A percentile compares a stretch with the other conserved stretches of the same genome.
phyloP scores from a whole-genome alignment of 2,797 vertebrate species.

The Sebastes minor region DNA sequence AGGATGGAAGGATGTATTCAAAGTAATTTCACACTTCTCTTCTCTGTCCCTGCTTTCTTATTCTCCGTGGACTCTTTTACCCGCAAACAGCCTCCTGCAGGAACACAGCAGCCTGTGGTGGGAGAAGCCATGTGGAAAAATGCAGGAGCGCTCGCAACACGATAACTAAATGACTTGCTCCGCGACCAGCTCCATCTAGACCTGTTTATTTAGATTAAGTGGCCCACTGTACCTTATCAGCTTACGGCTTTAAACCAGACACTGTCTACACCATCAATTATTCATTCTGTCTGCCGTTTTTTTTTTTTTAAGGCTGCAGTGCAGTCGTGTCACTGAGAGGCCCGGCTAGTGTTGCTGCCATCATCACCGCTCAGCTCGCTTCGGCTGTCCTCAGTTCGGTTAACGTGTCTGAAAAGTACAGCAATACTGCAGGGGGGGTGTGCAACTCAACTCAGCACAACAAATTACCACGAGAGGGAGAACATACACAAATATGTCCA shows the following conservation, averaged over 20 bases:
- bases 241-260: conserved; percentile 62
- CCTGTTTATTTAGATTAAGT: conserved; percentile 69
- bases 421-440: conserved; percentile 22
- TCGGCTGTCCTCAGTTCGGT: conserved; percentile 16
- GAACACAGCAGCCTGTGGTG: conserved; percentile 36
- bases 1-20: conserved; percentile 31
- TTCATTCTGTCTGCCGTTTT: conserved; percentile 42
- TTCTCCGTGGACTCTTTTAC: conserved; percentile 40
- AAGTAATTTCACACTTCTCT: conserved; percentile 69
- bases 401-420: conserved; percentile 38
- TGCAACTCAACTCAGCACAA: conserved; percentile 38
- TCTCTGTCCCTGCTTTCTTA: conserved; percentile 46
- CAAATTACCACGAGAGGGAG: conserved; percentile 58
- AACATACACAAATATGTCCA: conserved; percentile 73
- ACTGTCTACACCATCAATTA: conserved; percentile 65
- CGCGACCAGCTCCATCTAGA: conserved; percentile 31
- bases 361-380: conserved; percentile 28
- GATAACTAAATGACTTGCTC: conserved; percentile 48
- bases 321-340: conserved; percentile 30
- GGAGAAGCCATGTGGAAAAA: conserved; percentile 57
- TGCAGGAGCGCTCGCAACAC: conserved; percentile 16
- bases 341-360: conserved; percentile 1
- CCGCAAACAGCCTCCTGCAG: conserved; percentile 40
- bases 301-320: conserved; percentile 18
- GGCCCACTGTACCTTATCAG: conserved; percentile 57